Evolutionary conservation across 2,888 invertebrate genomes (phyloP), one percentile per base, ranked within the genome.

Genomic region (Rotaria socialis): DNA sequence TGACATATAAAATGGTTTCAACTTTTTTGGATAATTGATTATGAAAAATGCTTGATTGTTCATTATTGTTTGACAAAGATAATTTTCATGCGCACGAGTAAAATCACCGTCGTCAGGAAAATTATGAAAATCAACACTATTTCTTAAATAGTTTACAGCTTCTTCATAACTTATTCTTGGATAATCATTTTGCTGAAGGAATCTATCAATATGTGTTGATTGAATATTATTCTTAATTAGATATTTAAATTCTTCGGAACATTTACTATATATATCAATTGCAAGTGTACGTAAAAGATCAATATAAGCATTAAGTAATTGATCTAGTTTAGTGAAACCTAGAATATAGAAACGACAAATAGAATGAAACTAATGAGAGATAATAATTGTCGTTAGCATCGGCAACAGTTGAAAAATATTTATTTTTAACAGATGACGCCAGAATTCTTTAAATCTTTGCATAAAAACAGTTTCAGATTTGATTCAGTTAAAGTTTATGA

Each of bases 1-100:
- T 90, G 94, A 94, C 95, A 96, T 96, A 90, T 99, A 99, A 93
- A 99, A 99, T 8, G 99, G 96, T 91, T 98, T 99, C 86, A 94
- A 93, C n/a, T 92, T 89, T 88, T 93, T 93, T 0, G 98, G 98
- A 94, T 96, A 99, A 90, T 96, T 94, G 0, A 94, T 93, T 6
- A 99, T 92, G 92, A 99, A 98, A 22, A 96, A 93, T 0, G 98
- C 97, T 43, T 93, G 91, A 87, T 93, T 92, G 84, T 93, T 93
- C 89, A 94, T 94, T 89, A 84, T 35, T 85, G 95, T 92, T 19
- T 94, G 92, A 0, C 96, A 95, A 84, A 98, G 91, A 89, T 94
- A 94, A n/a, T 95, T 91, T 91, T 98, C 97, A 89, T 97, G 96
- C 89, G 96, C 96, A 90, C 96, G 96, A 84, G 94, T 93, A 16